These are phyloP conservation scores for Mionectes macconnelli DNA, from an alignment of 2,113 vertebrate genomes.

Conservation along the genomic window DNA sequence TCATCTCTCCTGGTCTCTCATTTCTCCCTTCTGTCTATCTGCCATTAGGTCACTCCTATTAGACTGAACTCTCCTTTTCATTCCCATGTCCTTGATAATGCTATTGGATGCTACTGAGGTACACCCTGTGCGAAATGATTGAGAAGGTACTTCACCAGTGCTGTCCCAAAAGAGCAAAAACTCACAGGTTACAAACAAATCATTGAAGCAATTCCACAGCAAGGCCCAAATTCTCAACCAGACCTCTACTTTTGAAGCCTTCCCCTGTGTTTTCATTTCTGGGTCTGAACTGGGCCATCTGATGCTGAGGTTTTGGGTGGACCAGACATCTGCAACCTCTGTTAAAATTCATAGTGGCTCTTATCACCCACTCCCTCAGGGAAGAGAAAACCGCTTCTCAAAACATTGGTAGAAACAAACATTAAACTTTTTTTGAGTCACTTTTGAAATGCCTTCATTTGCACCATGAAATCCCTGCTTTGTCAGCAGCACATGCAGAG, in stretches of 20 bases:
- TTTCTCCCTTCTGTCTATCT: background rate
- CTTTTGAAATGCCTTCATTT: background rate
- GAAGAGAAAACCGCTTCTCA: background rate
- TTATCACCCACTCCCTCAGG: background rate
- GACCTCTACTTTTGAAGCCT: background rate
- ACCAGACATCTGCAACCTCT: background rate
- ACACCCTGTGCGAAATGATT: background rate
- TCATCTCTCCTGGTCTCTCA: background rate
- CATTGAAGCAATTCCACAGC: background rate
- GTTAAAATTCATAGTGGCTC: background rate
- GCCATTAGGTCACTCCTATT: background rate
- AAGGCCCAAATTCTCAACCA: background rate
- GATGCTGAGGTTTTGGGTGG: background rate
- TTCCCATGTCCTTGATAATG: background rate
- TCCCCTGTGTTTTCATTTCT: background rate
- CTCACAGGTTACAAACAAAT: background rate
- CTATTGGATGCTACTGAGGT: background rate
- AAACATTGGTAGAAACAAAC: background rate
- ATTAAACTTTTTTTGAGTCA: background rate
- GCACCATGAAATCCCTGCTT: background rate
- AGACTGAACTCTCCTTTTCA: background rate
- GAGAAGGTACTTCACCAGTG: background rate
- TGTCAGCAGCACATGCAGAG: background rate
- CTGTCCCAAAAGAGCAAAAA: background rate
- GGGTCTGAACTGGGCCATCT: background rate